Base-by-base conservation (phyloP, 1,140 invertebrate species). In the Nasonia giraulti region DNA sequence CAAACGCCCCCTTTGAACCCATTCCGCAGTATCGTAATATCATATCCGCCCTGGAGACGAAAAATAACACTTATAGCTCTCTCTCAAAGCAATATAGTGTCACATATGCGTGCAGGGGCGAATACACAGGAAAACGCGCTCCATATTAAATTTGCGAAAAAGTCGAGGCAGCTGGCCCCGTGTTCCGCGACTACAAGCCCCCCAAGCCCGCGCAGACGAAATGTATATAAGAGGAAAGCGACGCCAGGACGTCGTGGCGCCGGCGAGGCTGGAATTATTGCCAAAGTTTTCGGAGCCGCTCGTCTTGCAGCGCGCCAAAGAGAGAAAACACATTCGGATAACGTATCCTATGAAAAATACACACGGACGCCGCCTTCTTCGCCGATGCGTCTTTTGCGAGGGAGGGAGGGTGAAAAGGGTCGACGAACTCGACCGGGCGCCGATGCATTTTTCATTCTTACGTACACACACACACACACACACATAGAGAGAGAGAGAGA, bases 191-290 rank as follows among this genome's bases (percentile, higher is more conserved):
- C 33, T 55, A 55, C 50, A 55, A 55, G 50, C 33, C 33, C 33
- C 33, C 33, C 27, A 27, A 27, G 27, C 33, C 17, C 2, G 55
- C 20, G 17, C 55, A 62, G 55, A 62, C 55, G 20, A 62, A 62
- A 62, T 6, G 55, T 62, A 17, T 62, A 62, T 20, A 17, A 62
- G 55, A 62, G 37, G 27, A 71, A n/a, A 71, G 20, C 27, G 68
- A 71, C 84, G 84, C 74, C 84, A 40, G 12, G 79, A 68, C 84
- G 84, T 55, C 79, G 27, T 23, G 79, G 78, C 83, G 78, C 83
- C 83, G 33, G 23, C 33, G 33, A 37, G 33, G 31, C 62, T 37
- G 23, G 27, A 85, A 80, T 85, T 85, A 85, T 85, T 80, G 62
- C 84, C 84, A 85, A 85, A 85, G 66, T 77, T 85, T 79, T 62